phyloP scores from a whole-genome alignment of 2,797 vertebrate species.

The Enteromius trimaculatus region DNA sequence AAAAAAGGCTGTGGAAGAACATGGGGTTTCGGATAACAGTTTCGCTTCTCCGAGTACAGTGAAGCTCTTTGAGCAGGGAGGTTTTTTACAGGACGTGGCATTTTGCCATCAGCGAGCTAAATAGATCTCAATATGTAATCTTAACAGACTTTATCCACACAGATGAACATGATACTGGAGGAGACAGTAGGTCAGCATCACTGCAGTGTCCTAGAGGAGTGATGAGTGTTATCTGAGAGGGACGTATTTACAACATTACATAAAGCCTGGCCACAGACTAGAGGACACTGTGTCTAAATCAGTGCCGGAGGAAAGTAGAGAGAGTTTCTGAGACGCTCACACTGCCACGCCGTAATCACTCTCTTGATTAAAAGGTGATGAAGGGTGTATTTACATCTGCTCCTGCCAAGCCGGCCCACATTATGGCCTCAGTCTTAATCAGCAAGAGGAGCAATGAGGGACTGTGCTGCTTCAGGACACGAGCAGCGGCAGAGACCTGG shows the following conservation, averaged over 20 bases:
- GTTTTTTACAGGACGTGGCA: background rate
- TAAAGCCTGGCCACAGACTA: background rate
- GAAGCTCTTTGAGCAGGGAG: slow-evolving; percentile 9
- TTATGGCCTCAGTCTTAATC: background rate
- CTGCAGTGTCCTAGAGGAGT: background rate
- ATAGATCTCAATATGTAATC: background rate
- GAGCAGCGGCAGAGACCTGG: background rate
- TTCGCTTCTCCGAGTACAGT: slow-evolving; percentile 6
- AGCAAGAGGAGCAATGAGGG: slow-evolving; percentile 4
- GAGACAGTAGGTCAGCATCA: background rate
- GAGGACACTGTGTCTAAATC: slow-evolving; percentile 2
- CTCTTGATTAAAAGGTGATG: slow-evolving; percentile 25
- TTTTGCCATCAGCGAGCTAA: slow-evolving; percentile 6
- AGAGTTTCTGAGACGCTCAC: background rate
- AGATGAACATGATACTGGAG: background rate
- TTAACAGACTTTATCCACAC: background rate
- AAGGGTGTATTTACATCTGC: slow-evolving; percentile 20
- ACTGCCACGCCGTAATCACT: background rate
- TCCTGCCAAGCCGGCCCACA: background rate
- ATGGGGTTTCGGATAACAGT: background rate
- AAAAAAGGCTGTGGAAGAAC: background rate
- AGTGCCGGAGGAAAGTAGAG: background rate
- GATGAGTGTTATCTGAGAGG: background rate
- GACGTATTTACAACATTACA: slow-evolving; percentile 9
- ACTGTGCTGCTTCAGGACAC: background rate